Base-by-base conservation (phyloP, 53 echinoderm and acorn worm genomes). In the Holothuria leucospilota region DNA sequence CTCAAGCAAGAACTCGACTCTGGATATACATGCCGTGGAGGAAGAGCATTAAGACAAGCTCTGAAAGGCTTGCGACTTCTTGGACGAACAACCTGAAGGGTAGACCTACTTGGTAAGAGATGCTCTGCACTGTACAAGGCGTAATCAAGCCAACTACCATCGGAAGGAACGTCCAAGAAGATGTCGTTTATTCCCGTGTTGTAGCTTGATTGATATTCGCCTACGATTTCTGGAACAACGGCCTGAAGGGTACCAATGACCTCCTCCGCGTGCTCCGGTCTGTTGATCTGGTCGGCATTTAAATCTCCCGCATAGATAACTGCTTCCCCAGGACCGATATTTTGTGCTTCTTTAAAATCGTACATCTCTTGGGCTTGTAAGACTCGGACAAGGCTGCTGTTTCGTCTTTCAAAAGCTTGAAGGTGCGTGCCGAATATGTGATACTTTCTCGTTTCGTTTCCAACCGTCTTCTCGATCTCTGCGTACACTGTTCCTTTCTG, bases 351-450 rank as follows among this genome's bases (percentile, higher is more conserved):
- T 86, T 86, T 83, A n/a, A 94, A 91, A 24, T 56, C 62, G 61
- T 89, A 63, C 84, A 94, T 91, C 82, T 94, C 94, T 21, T 71
- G 61, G 26, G 91, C 94, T 62, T 94, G 94, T 29, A 84, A 59
- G 12, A 89, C 78, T 39, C 94, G n/a, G 16, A 91, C 81, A 12
- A 73, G 41, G 13, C 88, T 86, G 8, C 68, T 84, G 9, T 86
- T 63, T 26, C 79, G 59, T 16, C 86, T 61, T 40, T 89, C 82
- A 8, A 68, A 72, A 18, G 94, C 85, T 69, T 94, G 94, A 68
- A 94, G 67, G 52, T 94, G 94, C 16, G 94, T 94, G 15, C 94
- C 94, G 41, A 94, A 91, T n/a, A 94, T 85, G 68, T 94, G 89
- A 49, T 92, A 94, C 8, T 29, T 74, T 60, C 84, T 91, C 23